Conservation (phyloP, 2,888 invertebrate species). For the Lamellibrachia columna region DNA sequence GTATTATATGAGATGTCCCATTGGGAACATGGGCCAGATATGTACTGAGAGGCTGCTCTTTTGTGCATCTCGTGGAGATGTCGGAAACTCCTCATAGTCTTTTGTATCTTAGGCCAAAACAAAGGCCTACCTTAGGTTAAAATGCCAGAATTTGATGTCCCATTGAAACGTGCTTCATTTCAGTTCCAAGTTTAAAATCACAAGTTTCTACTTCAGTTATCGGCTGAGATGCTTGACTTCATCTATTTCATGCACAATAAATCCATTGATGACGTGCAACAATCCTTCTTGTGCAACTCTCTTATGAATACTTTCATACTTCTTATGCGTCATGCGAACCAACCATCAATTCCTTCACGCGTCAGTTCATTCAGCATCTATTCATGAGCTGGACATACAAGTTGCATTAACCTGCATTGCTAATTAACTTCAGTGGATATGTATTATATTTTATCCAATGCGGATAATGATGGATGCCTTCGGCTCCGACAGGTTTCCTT, state of each 20-base stretch:
- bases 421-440: neutral
- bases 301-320: slow-evolving; percentile 16
- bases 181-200: neutral
- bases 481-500: neutral
- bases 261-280: neutral
- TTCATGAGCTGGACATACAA: slow-evolving; percentile 3
- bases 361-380: neutral
- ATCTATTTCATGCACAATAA: neutral
- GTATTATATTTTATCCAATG: neutral
- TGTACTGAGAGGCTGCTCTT: no score
- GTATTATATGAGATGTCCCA: neutral
- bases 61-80: no score
- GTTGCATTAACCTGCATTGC: slow-evolving; percentile 1
- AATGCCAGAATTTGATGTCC: no score
- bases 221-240: neutral
- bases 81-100: no score
- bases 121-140: no score
- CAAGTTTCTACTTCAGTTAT: neutral
- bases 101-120: no score
- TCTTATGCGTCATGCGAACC: neutral
- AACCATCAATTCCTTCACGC: slow-evolving; percentile 3
- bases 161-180: no score
- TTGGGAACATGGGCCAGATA: neutral
- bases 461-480: neutral
- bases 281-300: neutral